phyloP scores from a whole-genome alignment of 2,888 invertebrate species.

The Pseudanteris insignis region DNA sequence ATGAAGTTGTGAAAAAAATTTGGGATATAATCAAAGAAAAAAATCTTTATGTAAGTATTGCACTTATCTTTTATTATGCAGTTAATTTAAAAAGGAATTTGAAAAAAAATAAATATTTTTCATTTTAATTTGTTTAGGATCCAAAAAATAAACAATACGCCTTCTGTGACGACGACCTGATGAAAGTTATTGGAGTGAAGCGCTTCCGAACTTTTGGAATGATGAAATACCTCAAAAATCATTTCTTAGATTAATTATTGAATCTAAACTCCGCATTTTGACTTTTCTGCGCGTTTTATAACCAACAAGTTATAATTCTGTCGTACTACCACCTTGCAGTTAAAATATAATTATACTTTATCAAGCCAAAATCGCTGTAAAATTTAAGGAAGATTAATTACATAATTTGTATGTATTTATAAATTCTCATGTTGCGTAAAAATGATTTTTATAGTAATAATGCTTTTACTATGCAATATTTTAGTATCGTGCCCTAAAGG shows the following conservation, averaged over 20 bases:
- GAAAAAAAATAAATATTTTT: slow-evolving; percentile 16
- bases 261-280: slow-evolving; percentile 55
- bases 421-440: too few species aligned
- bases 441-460: too few species aligned
- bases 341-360: not conserved
- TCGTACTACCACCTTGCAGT: too few species aligned
- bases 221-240: slow-evolving; percentile 95
- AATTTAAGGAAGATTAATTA: not conserved
- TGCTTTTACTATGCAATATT: not conserved
- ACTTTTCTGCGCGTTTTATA: not conserved
- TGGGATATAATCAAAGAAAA: slow-evolving; percentile 91
- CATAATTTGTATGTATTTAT: not conserved
- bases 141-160: slow-evolving; percentile 95
- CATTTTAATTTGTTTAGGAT: slow-evolving; percentile 70
- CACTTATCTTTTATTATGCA: too few species aligned
- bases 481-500: too few species aligned
- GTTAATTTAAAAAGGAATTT: too few species aligned
- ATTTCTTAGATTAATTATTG: slow-evolving; percentile 75
- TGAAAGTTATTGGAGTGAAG: slow-evolving; percentile 90
- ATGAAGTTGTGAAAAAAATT: slow-evolving; percentile 89
- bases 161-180: slow-evolving; percentile 89
- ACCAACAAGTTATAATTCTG: not conserved
- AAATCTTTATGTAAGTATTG: slow-evolving; percentile 76
- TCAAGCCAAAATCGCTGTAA: not conserved
- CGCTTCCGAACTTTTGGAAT: slow-evolving; percentile 95